These are phyloP conservation scores for Hippocampus kuda DNA, from an alignment of 2,797 vertebrate genomes.

Conservation along the genomic window DNA sequence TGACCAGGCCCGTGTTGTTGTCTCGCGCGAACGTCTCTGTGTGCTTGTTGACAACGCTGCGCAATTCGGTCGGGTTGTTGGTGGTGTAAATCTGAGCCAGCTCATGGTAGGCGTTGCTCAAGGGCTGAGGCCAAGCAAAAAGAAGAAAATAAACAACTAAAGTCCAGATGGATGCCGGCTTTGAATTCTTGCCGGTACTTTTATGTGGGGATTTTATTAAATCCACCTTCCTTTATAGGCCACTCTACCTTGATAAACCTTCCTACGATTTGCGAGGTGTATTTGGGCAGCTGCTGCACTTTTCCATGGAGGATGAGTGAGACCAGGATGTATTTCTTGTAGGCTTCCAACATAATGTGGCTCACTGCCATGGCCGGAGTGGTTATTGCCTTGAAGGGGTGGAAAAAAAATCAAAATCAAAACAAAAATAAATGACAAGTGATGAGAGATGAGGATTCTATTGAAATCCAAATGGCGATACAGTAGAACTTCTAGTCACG, in stretches of 20 bases:
- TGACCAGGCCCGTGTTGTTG: slow-evolving; percentile 96
- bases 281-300: slow-evolving; percentile 95
- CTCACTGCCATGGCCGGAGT: slow-evolving; percentile 99
- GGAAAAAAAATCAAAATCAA: not conserved
- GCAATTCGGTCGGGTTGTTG: slow-evolving; percentile 92
- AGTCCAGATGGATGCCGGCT: not conserved
- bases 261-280: slow-evolving; percentile 97
- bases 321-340: slow-evolving; percentile 99
- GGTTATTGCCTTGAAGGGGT: slow-evolving; percentile 81
- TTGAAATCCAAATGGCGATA: too few relatives aligned
- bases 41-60: slow-evolving; percentile 89
- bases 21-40: slow-evolving; percentile 87
- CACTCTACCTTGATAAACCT: slow-evolving; percentile 93
- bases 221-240: not conserved
- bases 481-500: too few relatives aligned
- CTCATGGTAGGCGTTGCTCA: slow-evolving; percentile 98
- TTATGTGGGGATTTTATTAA: not conserved
- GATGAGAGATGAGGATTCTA: too few relatives aligned
- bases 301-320: slow-evolving; percentile 98
- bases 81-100: slow-evolving; percentile 92
- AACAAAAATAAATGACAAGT: not conserved
- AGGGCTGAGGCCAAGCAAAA: slow-evolving; percentile 68
- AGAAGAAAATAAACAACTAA: not conserved
- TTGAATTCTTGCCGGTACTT: not conserved
- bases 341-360: slow-evolving; percentile 99